Conservation (phyloP, 2,797 vertebrate species). For the Diplodus sargus region DNA sequence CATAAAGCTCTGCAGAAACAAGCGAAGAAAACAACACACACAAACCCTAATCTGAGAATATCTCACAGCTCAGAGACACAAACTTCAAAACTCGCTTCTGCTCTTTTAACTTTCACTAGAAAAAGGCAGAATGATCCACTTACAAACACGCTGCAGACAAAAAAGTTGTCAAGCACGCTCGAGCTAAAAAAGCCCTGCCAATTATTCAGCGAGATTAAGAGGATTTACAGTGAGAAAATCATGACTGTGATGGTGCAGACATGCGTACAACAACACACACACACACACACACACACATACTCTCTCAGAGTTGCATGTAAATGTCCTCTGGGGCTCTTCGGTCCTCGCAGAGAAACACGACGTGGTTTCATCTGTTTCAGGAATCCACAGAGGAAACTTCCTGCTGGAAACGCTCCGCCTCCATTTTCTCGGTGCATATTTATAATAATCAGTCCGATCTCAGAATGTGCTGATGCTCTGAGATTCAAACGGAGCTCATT, state of each 20-base stretch:
- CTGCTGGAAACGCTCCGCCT: background rate
- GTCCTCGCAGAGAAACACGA: background rate
- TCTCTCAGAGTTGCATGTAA: constrained; percentile 1
- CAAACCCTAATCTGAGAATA: background rate
- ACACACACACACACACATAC: background rate
- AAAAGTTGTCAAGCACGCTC: background rate
- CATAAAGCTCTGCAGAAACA: background rate
- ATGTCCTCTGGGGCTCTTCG: background rate
- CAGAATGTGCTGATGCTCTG: constrained; percentile 18
- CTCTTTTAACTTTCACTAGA: constrained; percentile 4
- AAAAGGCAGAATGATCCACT: background rate
- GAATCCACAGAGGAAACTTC: constrained; percentile 9
- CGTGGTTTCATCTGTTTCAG: constrained; percentile 7
- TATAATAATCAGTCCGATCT: constrained; percentile 14
- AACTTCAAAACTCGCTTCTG: background rate
- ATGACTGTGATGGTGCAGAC: background rate
- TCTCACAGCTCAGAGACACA: background rate
- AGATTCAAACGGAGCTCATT: constrained; percentile 30
- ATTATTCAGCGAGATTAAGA: constrained; percentile 31
- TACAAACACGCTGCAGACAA: background rate
- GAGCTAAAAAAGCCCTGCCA: background rate
- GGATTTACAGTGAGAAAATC: constrained; percentile 5
- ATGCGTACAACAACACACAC: background rate
- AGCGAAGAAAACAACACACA: background rate
- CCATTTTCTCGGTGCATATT: background rate